phyloP scores from a whole-genome alignment of 1,140 invertebrate genomes.

The Drosophila sproati region DNA sequence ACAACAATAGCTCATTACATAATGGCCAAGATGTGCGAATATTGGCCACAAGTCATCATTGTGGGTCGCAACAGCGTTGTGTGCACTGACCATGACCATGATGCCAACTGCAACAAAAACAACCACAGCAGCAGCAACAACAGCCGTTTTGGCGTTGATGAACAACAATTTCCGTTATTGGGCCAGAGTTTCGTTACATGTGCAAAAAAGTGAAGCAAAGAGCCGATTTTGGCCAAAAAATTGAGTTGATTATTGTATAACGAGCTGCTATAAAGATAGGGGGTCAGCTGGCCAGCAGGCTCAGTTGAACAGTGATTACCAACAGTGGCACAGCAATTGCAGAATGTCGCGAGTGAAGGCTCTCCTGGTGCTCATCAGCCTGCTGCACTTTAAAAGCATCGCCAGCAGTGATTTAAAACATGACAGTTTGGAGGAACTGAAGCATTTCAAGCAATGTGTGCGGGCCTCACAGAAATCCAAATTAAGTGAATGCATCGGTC shows the following conservation, averaged over 20 bases:
- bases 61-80: conserved; percentile 48
- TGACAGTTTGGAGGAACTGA: conserved; percentile 44
- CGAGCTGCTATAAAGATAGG: conserved; percentile 54
- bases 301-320: conserved; percentile 43
- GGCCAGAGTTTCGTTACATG: conserved; percentile 62
- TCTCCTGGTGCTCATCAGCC: conserved; percentile 22
- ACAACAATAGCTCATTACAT: conserved; percentile 68
- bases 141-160: conserved; percentile 66
- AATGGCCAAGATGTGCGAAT: conserved; percentile 72
- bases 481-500: conserved; percentile 87
- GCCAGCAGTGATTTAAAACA: conserved; percentile 35
- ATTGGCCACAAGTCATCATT: conserved; percentile 57
- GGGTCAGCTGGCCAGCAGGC: conserved; percentile 63
- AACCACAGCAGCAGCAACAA: background rate
- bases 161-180: conserved; percentile 81
- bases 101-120: conserved; percentile 39
- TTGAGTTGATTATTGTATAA: conserved; percentile 64
- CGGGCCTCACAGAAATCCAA: conserved; percentile 55
- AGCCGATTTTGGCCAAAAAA: conserved; percentile 59
- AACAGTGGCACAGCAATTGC: background rate
- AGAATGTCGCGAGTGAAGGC: conserved; percentile 41
- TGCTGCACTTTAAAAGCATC: conserved; percentile 28
- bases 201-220: conserved; percentile 65
- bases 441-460: conserved; percentile 75
- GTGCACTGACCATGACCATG: conserved; percentile 84